Evolutionary conservation across 2,888 invertebrate species (phyloP), one percentile per base, ranked within the genome.

Genomic region (Caenorhabditis sp.): DNA sequence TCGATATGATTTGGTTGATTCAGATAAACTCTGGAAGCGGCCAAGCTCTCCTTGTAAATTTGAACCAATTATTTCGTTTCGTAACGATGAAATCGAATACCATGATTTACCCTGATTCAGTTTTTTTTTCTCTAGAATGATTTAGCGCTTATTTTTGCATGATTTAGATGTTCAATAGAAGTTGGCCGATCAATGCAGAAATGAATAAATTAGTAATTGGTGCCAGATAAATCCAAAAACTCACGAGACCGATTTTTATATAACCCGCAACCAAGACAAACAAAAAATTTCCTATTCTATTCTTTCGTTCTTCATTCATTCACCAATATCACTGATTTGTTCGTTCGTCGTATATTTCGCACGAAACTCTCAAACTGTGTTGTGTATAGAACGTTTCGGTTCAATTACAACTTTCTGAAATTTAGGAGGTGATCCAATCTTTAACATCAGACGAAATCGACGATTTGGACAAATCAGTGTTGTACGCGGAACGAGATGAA

Each of bases 401-500:
- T 43, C 43, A 17, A 17, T 14, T 12, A 43, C 5, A 43, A 43
- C 5, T 10, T 10, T 3, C 43, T 14, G 14, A 43, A 43, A 43
- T 43, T 43, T 64, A 71, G 71, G 71, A 71, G 60, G 63, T 64
- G 71, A 67, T 71, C 58, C 62, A 71, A 67, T 67, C 59, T 56
- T 27, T 71, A 66, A 71, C 63, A 56, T 66, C 66, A 59, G 70
- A 70, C 59, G 77, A 71, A 36, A 70, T 67, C 56, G 71, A 70
- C 43, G 70, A 75, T 70, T 63, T 76, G 63, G 78, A 78, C 60
- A 74, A 69, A 67, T 78, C 75, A 59, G 77, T 81, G 38, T 65
- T 81, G 62, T 81, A 84, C 67, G 82, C 82, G 63, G 76, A 83
- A 57, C 81, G 82, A 60, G 83, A 84, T 58, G 84, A 84, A 64